Conservation (phyloP, 2,113 vertebrate species). For the Corvus moneduloides region DNA sequence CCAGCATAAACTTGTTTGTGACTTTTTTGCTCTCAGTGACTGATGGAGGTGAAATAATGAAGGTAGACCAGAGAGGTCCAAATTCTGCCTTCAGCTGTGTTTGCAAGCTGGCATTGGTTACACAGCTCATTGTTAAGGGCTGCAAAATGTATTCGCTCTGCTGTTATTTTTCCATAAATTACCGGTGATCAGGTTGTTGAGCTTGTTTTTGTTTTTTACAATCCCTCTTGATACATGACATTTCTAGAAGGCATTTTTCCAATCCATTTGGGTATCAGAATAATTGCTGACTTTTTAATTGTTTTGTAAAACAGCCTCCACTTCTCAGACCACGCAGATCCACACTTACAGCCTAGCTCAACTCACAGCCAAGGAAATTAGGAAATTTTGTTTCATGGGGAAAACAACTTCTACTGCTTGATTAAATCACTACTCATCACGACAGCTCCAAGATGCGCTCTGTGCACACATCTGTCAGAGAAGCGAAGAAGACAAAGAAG, state of each 20-base stretch:
- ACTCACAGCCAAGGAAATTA: not conserved
- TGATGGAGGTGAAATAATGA: not conserved
- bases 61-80: not conserved
- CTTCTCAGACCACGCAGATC: not conserved
- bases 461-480: not conserved
- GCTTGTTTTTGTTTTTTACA: not conserved
- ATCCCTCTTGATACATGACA: not conserved
- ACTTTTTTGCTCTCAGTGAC: not conserved
- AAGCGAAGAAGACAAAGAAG: not conserved
- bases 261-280: not conserved
- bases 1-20: not conserved
- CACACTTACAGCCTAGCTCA: not conserved
- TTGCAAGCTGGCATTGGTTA: not conserved
- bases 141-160: not conserved
- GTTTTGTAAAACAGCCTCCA: not conserved
- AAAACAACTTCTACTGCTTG: not conserved
- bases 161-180: not conserved
- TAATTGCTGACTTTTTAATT: not conserved
- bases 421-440: not conserved
- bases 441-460: not conserved
- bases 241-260: not conserved
- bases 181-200: not conserved
- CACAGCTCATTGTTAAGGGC: not conserved
- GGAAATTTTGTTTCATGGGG: not conserved
- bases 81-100: not conserved